Evolutionary conservation across 2,888 invertebrate species (phyloP).

Genomic region (Papilio elwesi): DNA sequence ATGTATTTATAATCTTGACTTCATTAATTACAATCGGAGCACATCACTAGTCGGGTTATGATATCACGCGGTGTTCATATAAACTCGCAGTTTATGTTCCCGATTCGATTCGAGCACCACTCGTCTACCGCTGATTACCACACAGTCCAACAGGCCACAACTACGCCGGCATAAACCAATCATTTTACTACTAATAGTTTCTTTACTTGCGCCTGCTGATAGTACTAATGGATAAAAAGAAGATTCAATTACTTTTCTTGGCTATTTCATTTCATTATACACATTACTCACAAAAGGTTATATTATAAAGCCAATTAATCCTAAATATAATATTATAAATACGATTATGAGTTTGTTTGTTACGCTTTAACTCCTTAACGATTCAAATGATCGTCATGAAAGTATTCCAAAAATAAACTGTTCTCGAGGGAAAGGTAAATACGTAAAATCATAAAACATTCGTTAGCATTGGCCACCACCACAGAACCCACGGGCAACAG

Average conservation of each 20-base stretch:
- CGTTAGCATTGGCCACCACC: too few species aligned
- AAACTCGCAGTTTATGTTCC: constrained; percentile 39
- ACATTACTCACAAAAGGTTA: too few species aligned
- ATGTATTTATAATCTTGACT: not conserved
- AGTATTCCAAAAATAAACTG: too few species aligned
- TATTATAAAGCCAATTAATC: too few species aligned
- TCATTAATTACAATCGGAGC: not conserved
- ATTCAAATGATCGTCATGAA: too few species aligned
- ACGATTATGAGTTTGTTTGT: too few species aligned
- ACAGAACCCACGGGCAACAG: too few species aligned
- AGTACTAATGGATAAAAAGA: constrained; percentile 21
- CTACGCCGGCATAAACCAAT: constrained; percentile 26
- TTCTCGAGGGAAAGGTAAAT: too few species aligned
- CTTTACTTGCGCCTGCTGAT: constrained; percentile 24
- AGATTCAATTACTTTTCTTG: constrained; percentile 4
- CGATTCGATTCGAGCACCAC: constrained; percentile 35
- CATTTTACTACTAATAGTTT: constrained; percentile 33
- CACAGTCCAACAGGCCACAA: constrained; percentile 32
- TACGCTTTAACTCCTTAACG: too few species aligned
- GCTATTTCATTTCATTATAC: too few species aligned
- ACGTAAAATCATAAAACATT: too few species aligned
- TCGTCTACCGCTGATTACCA: constrained; percentile 36
- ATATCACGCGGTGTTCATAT: constrained; percentile 32
- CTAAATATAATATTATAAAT: too few species aligned
- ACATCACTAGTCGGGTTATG: constrained; percentile 39